Evolutionary conservation across 2,797 vertebrate genomes (phyloP).

Genomic region (Champsocephalus esox): DNA sequence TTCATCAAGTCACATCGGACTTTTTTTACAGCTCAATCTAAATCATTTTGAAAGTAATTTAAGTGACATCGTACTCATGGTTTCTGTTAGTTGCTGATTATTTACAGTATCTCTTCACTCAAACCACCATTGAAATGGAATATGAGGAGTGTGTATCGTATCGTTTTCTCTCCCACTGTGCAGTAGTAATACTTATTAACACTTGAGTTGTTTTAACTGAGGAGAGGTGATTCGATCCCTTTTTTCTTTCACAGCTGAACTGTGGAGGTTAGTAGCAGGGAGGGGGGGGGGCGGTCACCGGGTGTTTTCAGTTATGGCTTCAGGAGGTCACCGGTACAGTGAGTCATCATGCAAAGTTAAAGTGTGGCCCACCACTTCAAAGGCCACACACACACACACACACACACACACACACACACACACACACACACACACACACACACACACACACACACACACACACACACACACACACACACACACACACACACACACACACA

Average conservation of each 20-base stretch:
- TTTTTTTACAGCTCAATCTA: neutral
- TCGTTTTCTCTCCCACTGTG: neutral
- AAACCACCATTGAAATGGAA: slow-evolving; percentile 27
- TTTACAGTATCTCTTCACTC: slow-evolving; percentile 60
- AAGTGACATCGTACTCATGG: slow-evolving; percentile 26
- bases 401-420: neutral
- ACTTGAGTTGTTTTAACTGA: slow-evolving; percentile 42
- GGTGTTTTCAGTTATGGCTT: slow-evolving; percentile 78
- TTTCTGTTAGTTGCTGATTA: slow-evolving; percentile 41
- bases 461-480: slow-evolving; percentile 1
- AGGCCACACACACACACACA: slow-evolving; percentile 28
- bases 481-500: neutral
- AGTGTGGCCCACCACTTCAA: slow-evolving; percentile 69
- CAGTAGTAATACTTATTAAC: slow-evolving; percentile 42
- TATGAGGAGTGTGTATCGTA: slow-evolving; percentile 2
- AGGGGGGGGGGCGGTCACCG: slow-evolving; percentile 39
- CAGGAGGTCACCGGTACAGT: slow-evolving; percentile 68
- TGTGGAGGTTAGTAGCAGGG: slow-evolving; percentile 43
- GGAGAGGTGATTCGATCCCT: slow-evolving; percentile 33
- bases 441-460: neutral
- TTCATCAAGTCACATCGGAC: slow-evolving; percentile 7
- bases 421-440: neutral
- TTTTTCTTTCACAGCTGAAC: slow-evolving; percentile 32
- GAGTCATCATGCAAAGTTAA: slow-evolving; percentile 77
- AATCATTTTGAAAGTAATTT: neutral